Conservation (phyloP, 2,888 invertebrate genomes). For the Piscicola geometra region DNA sequence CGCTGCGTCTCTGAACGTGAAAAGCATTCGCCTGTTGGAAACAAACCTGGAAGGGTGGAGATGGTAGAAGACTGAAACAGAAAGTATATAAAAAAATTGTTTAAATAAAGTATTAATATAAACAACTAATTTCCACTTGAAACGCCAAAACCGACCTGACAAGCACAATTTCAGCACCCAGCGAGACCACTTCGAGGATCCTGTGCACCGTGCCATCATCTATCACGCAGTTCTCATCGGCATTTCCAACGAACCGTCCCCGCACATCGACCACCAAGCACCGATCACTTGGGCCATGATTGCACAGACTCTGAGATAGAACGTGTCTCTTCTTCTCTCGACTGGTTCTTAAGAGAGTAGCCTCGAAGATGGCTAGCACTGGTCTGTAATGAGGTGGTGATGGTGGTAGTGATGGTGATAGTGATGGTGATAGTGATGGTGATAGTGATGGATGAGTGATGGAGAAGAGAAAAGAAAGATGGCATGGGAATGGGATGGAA, state of each 20-base stretch:
- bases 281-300: slow-evolving; percentile 79
- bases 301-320: slow-evolving; percentile 59
- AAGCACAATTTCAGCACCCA: neutral
- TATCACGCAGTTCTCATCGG: neutral
- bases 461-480: neutral
- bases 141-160: neutral
- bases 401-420: neutral
- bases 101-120: neutral
- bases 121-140: neutral
- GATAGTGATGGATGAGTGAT: neutral
- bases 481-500: neutral
- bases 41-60: slow-evolving; percentile 48
- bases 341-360: slow-evolving; percentile 78
- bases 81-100: too few relatives aligned
- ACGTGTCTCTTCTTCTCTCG: slow-evolving; percentile 71
- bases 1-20: slow-evolving; percentile 84
- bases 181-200: neutral
- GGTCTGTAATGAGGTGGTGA: slow-evolving; percentile 64
- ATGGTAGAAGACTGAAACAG: slow-evolving; percentile 43
- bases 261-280: slow-evolving; percentile 73
- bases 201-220: neutral
- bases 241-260: neutral
- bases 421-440: neutral
- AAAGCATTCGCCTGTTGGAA: slow-evolving; percentile 81
- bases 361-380: slow-evolving; percentile 82